phyloP scores from a whole-genome alignment of 2,888 invertebrate genomes.

The Atethmia centrago region DNA sequence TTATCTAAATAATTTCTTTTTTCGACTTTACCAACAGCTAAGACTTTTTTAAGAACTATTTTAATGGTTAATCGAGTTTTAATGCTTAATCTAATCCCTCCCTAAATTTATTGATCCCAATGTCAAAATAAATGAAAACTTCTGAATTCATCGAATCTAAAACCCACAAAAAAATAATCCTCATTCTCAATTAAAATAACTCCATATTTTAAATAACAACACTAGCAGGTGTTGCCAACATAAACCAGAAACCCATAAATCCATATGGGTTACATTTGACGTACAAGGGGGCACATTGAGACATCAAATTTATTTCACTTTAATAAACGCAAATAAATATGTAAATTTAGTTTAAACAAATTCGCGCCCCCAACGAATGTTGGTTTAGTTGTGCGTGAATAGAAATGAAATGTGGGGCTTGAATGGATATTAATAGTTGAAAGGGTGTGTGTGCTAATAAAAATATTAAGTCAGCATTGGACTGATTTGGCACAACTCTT shows the following conservation, averaged over 20 bases:
- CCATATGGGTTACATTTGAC: slow-evolving; percentile 49
- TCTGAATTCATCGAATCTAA: neutral
- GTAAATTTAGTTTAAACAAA: slow-evolving; percentile 74
- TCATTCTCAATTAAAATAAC: slow-evolving; percentile 44
- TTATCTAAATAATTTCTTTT: slow-evolving; percentile 4
- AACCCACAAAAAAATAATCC: slow-evolving; percentile 12
- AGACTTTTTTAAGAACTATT: slow-evolving; percentile 7
- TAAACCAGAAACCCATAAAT: slow-evolving; percentile 58
- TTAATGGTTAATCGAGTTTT: neutral
- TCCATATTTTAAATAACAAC: slow-evolving; percentile 25
- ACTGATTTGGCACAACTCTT: slow-evolving; percentile 22
- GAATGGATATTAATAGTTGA: slow-evolving; percentile 48
- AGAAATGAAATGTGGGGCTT: slow-evolving; percentile 63
- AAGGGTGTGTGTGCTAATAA: slow-evolving; percentile 57
- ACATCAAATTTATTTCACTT: slow-evolving; percentile 83
- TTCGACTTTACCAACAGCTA: neutral
- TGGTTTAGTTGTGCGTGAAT: slow-evolving; percentile 68
- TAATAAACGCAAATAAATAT: slow-evolving; percentile 85
- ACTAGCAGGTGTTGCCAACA: slow-evolving; percentile 64
- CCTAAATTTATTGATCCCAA: slow-evolving; percentile 7
- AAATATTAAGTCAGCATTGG: slow-evolving; percentile 55
- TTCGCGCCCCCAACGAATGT: slow-evolving; percentile 54
- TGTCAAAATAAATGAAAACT: neutral
- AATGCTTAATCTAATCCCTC: neutral
- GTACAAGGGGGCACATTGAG: slow-evolving; percentile 69